Base-by-base conservation (phyloP, 2,797 vertebrate species). In the Gorsachius magnificus region DNA sequence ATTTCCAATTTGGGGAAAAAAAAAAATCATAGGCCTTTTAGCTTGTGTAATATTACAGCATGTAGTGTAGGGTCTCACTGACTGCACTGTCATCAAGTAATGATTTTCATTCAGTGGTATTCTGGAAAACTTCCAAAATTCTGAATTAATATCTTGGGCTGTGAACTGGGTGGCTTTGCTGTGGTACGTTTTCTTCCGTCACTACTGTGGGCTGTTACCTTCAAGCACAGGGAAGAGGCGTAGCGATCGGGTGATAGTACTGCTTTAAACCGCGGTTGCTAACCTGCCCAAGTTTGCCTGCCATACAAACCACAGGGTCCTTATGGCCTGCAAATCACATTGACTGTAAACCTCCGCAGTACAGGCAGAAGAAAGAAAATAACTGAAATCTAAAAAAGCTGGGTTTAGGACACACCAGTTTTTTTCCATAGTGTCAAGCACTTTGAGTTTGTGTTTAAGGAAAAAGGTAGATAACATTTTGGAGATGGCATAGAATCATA, bases 151-250 rank as follows among this genome's bases (percentile, higher is more conserved):
- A 8, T 35, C 5, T 38, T 66, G 43, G 19, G 10, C 60, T 83
- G 31, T 71, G 50, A 81, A 6, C 38, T 53, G 41, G 16, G 28
- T 57, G 24, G 51, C 45, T 71, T 92, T 87, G 50, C 54, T 79
- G 35, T 74, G 29, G 36, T 60, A 16, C 0, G 0, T 82, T 72
- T 68, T 29, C 29, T 61, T 26, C 35, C 0, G 0, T 78, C 38
- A 21, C 38, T 51, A 1, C 45, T 45, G 45, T 17, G 57, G 28
- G 7, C 41, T 45, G 2, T 80, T 46, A 25, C 6, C 46, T 56
- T 35, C 8, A 36, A 69, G 91, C 38, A 13, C 19, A 10, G 21
- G 38, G 63, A 48, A 45, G 35, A 53, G 64, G 4, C 0, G 0
- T 0, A 13, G 69, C 58, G 65, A 36, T 51, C 1, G 4, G 31